A percentile compares a stretch with the other conserved stretches of the same genome.
Conservation (phyloP, 2,888 invertebrate species). For the Agapostemon virescens region DNA sequence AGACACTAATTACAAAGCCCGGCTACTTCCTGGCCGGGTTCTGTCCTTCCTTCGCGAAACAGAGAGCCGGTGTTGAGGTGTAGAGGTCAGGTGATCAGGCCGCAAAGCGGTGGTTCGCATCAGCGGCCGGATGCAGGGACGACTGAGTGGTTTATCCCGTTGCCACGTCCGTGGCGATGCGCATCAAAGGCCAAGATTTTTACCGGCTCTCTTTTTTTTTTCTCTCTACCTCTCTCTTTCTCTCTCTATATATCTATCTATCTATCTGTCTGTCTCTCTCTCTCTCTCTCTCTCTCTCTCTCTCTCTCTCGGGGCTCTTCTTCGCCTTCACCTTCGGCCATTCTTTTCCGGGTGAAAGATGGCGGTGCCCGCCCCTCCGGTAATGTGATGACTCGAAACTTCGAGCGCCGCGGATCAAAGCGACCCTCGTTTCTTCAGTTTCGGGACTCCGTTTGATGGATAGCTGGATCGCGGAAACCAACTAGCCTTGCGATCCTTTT, state of each 20-base stretch:
- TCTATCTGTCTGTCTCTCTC: too few species aligned
- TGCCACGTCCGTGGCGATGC: constrained; percentile 26
- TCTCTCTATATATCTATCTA: too few species aligned
- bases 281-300: background rate
- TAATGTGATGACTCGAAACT: background rate
- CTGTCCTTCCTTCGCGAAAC: constrained; percentile 44
- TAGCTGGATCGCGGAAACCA: background rate
- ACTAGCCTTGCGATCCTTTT: background rate
- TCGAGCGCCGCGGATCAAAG: constrained; percentile 3
- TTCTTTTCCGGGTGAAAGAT: constrained; percentile 15
- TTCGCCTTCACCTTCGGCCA: background rate
- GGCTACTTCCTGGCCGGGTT: constrained; percentile 66
- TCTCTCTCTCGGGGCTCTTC: background rate
- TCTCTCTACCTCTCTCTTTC: background rate
- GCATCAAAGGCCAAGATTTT: constrained; percentile 52
- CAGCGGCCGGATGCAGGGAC: constrained; percentile 58
- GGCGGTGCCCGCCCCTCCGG: background rate
- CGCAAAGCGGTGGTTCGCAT: constrained; percentile 61
- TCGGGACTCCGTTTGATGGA: background rate
- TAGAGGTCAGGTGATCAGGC: constrained; percentile 52
- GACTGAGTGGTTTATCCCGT: constrained; percentile 53
- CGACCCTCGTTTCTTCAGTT: constrained; percentile 1
- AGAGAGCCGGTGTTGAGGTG: constrained; percentile 33
- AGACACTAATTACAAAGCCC: constrained; percentile 75
- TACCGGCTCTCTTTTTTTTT: background rate